Evolutionary conservation across 2,797 vertebrate species (phyloP), one percentile per base, ranked within the genome.

Genomic region (Chelmon rostratus): DNA sequence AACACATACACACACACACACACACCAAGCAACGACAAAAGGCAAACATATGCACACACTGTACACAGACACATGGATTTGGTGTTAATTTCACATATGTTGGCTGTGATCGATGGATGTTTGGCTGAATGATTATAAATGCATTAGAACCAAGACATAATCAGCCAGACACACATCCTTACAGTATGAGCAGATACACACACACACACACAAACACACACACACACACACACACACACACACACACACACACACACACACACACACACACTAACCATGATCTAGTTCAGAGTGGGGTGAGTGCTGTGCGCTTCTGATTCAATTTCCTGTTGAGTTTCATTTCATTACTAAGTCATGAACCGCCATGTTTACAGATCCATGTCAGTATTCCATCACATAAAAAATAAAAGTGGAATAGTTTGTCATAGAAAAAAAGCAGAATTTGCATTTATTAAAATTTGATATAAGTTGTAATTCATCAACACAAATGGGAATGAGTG

Each of bases 41-140:
- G 13, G 46, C 12, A 15, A 11, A 21, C 12, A 23, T 44, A 64
- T 1, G 5, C 21, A 25, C 71, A 63, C 44, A 64, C 66, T 42
- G 69, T 46, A 54, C 56, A 31, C 59, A 37, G 40, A 23, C 49
- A 13, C 64, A 16, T 16, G 40, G 9, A 63, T 42, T 66, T 64
- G 38, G 78, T 76, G 83, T 90, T 91, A 84, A 93, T 92, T 89
- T 86, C 80, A 68, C 86, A 88, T 86, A 81, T 81, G 88, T 78
- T 90, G 84, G 81, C 79, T 79, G 73, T 93, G 93, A 95, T 93
- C 81, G 88, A 95, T 95, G 88, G 63, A 78, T 77, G 83, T 77
- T 75, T 42, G 12, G 71, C 62, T 72, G 86, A 94, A 94, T 92
- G 91, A 88, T 94, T 93, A 92, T 93, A 94, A 93, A 95, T 91